Evolutionary conservation across 2,888 invertebrate genomes (phyloP).

Genomic region (Coelopa pilipes): DNA sequence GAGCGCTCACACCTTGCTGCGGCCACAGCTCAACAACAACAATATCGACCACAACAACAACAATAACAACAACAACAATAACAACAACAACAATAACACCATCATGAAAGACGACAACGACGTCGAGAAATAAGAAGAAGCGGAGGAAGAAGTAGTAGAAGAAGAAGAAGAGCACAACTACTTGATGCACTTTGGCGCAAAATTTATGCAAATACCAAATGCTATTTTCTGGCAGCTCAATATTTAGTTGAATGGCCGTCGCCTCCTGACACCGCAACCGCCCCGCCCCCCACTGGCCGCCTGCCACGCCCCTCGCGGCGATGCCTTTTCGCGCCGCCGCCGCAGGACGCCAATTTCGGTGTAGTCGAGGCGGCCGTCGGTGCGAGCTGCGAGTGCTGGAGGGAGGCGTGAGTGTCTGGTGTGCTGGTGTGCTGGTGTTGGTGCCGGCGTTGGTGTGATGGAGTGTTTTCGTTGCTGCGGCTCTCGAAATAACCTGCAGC

Average conservation of each 20-base stretch:
- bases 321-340: slow-evolving; percentile 1
- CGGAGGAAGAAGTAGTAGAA: too few relatives aligned
- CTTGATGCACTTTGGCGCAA: slow-evolving; percentile 62
- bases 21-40: not conserved
- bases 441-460: not conserved
- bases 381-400: not conserved
- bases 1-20: slow-evolving; percentile 3
- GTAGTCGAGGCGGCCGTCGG: not conserved
- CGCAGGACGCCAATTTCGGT: slow-evolving; percentile 15
- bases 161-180: slow-evolving; percentile 45
- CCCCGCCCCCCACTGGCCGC: not conserved
- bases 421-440: slow-evolving; percentile 10
- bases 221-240: slow-evolving; percentile 48
- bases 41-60: slow-evolving; percentile 1
- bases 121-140: not conserved
- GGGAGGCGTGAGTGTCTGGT: not conserved
- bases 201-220: slow-evolving; percentile 65
- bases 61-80: slow-evolving; percentile 32
- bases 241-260: slow-evolving; percentile 29
- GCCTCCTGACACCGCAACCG: too few relatives aligned
- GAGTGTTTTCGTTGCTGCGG: slow-evolving; percentile 5
- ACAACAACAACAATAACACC: slow-evolving; percentile 37
- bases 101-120: slow-evolving; percentile 19
- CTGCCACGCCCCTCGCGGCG: not conserved
- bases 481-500: slow-evolving; percentile 26